These are phyloP conservation scores for Nasonia longicornis DNA, from an alignment of 1,140 invertebrate species.

Conservation along the genomic window DNA sequence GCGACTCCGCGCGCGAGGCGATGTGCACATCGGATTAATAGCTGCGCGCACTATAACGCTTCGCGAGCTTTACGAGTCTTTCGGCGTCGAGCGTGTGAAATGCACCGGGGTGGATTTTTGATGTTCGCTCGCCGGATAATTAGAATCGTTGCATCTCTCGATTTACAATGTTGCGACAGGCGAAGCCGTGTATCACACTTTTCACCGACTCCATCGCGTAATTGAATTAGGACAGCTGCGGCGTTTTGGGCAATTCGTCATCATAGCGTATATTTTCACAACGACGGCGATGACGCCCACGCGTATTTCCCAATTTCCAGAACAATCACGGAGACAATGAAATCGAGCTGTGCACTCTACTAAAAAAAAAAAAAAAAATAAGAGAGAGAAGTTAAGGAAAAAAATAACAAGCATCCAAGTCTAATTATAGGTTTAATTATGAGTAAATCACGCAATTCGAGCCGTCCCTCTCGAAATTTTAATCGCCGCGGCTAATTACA, in stretches of 20 bases:
- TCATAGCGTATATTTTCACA: too few species aligned
- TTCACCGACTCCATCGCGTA: neutral
- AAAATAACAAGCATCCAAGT: neutral
- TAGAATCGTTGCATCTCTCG: neutral
- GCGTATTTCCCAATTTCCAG: neutral
- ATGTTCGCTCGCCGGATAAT: neutral
- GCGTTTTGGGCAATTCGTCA: too few species aligned
- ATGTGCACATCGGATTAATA: neutral
- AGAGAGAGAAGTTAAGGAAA: neutral
- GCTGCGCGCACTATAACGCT: neutral
- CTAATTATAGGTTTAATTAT: conserved; percentile 14
- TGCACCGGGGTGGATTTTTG: neutral
- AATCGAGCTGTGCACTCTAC: neutral
- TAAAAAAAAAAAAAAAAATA: neutral
- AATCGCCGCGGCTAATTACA: conserved; percentile 9
- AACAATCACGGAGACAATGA: neutral
- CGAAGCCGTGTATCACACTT: neutral
- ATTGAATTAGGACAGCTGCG: too few species aligned
- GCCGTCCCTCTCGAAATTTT: conserved; percentile 8
- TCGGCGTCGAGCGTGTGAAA: neutral
- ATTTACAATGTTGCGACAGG: neutral
- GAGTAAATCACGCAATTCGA: conserved; percentile 1
- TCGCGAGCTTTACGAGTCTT: neutral
- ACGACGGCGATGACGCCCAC: too few species aligned
- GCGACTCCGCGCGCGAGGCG: neutral